A percentile compares a stretch with the other conserved stretches of the same genome.
These are phyloP conservation scores for Lutraria rhynchaena DNA, from an alignment of 1,140 invertebrate genomes.

Conservation along the genomic window DNA sequence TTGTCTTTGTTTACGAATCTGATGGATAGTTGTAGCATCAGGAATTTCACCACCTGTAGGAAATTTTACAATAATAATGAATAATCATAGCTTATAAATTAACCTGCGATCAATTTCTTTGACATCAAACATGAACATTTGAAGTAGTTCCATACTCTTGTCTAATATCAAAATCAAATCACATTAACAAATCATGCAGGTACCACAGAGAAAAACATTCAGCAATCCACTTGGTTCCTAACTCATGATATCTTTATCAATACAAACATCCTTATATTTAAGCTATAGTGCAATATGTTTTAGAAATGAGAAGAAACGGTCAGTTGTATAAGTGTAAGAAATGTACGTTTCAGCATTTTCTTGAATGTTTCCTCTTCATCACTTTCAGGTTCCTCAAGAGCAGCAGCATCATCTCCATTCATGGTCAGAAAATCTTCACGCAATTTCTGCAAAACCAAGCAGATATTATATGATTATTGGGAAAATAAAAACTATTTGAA, in stretches of 20 bases:
- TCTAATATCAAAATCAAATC: neutral
- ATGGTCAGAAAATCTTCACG: constrained; percentile 75
- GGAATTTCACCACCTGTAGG: constrained; percentile 92
- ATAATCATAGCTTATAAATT: neutral
- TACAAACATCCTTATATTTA: too few species aligned
- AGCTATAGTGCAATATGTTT: neutral
- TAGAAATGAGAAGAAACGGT: too few species aligned
- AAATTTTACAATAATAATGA: neutral
- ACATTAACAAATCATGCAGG: neutral
- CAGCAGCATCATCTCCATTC: constrained; percentile 77
- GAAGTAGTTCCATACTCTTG: neutral
- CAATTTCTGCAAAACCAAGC: constrained; percentile 75
- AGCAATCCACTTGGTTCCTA: too few species aligned
- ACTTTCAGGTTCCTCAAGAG: constrained; percentile 67
- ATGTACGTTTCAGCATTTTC: constrained; percentile 72
- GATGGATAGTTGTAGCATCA: constrained; percentile 97
- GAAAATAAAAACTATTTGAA: too few species aligned
- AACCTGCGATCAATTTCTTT: neutral
- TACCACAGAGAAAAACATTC: too few species aligned
- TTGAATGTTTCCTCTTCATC: constrained; percentile 76
- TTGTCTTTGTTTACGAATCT: constrained; percentile 95
- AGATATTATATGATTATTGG: too few species aligned
- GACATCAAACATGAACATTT: neutral
- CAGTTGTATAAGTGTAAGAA: too few species aligned
- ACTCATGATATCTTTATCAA: too few species aligned